Evolutionary conservation across 1,140 invertebrate species (phyloP), one percentile per base, ranked within the genome.

Genomic region (Oncopeltus fasciatus): DNA sequence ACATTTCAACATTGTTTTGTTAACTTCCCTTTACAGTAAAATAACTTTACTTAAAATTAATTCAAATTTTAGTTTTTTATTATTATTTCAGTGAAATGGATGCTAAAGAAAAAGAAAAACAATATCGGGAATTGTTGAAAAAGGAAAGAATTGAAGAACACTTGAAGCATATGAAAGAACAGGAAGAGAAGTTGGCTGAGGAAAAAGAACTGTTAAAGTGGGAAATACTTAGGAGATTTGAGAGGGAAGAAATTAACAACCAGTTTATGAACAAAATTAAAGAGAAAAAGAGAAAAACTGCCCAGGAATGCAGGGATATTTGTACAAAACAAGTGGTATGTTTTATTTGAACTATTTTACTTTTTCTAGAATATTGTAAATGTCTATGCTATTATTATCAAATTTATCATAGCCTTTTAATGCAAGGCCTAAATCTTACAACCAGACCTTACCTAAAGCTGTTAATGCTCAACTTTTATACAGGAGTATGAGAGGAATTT

Each of bases 151-250:
- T 63, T 18, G 57, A 63, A 28, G 62, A 53, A 9, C 49, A 64
- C 33, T n/a, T 60, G 47, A 51, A 38, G 2, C 57, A 65, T 47
- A 26, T 67, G 33, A 58, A 61, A 53, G 24, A 61, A 20, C 59
- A 66, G 46, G 65, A 64, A 21, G 38, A 61, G 29, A 58, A 59
- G 28, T 63, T 59, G 27, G 27, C 51, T 12, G 20, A 43, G n/a
- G 62, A 68, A 53, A 53, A 61, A 20, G 65, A 68, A 62, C 20
- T 65, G 24, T 28, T 51, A 16, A 68, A 68, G 57, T 62, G 63
- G 62, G 59, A 59, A 12, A 66, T 68, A 20, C 59, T 68, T 16
- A 62, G 66, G 43, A 60, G 67, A 60, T 63, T 68, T n/a, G 63
- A 68, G 49, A 61, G 61, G 21, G 29, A 31, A 28, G 66, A 67